These are phyloP conservation scores for Cecidostiba fungosa DNA, from an alignment of 2,888 invertebrate genomes.

Conservation along the genomic window DNA sequence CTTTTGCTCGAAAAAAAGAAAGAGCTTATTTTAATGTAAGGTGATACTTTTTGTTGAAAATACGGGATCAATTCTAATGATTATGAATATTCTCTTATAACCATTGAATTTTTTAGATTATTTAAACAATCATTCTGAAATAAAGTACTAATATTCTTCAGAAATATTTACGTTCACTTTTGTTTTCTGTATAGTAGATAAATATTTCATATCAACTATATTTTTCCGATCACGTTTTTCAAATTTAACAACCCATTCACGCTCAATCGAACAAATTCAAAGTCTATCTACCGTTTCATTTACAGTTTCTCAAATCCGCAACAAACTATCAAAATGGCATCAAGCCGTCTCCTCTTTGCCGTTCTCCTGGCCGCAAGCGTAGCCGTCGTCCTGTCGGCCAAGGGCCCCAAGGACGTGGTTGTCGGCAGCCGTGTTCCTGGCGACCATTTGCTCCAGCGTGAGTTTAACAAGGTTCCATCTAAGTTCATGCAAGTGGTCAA, in stretches of 20 bases:
- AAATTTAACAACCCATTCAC: not conserved
- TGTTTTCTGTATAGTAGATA: too few species aligned
- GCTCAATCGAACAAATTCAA: not conserved
- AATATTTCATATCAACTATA: not conserved
- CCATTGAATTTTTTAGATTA: too few species aligned
- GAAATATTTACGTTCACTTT: too few species aligned
- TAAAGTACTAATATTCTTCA: too few species aligned
- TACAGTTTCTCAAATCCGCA: not conserved
- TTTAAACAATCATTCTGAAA: too few species aligned
- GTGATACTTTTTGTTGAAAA: too few species aligned
- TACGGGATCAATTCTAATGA: too few species aligned
- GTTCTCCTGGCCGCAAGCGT: not conserved
- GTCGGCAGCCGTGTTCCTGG: constrained; percentile 15
- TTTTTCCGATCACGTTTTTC: not conserved
- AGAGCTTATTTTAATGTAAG: too few species aligned
- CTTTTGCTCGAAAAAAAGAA: too few species aligned
- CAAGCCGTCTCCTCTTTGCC: not conserved
- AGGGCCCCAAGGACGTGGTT: constrained; percentile 23
- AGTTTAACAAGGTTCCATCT: constrained; percentile 30
- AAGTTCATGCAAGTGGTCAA: constrained; percentile 35
- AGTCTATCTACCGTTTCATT: not conserved
- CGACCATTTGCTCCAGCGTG: constrained; percentile 46
- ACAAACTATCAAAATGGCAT: constrained; percentile 12
- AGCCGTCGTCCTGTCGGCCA: not conserved
- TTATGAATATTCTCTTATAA: too few species aligned